Conservation (phyloP, 2,113 vertebrate species). For the Aspidoscelis tigris region DNA sequence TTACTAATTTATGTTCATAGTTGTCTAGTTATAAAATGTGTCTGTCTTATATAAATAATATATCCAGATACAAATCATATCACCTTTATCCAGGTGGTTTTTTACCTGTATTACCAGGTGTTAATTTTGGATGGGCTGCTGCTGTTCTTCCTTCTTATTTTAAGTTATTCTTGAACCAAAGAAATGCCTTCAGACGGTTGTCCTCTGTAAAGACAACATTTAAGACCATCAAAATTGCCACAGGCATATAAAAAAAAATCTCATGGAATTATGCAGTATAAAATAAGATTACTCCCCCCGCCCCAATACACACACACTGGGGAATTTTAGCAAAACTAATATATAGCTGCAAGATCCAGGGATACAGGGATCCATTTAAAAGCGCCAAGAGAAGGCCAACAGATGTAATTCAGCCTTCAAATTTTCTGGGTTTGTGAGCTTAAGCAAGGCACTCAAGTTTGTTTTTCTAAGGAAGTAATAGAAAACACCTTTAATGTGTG, state of each 20-base stretch:
- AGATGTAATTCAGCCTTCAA: neutral
- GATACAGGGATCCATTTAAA: neutral
- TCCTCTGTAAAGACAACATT: too few species aligned
- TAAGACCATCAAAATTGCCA: neutral
- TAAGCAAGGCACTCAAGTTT: neutral
- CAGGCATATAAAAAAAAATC: neutral
- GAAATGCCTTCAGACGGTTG: too few species aligned
- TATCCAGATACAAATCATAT: too few species aligned
- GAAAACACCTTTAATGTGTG: constrained; percentile 36
- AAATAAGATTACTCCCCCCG: neutral
- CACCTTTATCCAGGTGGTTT: too few species aligned
- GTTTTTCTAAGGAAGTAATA: constrained; percentile 33
- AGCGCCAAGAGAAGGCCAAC: neutral
- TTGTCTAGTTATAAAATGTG: too few species aligned
- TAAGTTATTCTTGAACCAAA: too few species aligned
- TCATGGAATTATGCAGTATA: neutral
- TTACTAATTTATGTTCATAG: too few species aligned
- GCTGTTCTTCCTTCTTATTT: too few species aligned
- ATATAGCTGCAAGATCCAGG: neutral
- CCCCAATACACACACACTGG: neutral
- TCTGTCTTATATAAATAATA: too few species aligned
- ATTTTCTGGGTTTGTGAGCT: neutral
- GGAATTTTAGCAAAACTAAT: neutral
- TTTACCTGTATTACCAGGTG: too few species aligned
- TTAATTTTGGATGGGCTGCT: too few species aligned